These are phyloP conservation scores for Sogatella furcifera DNA, from an alignment of 1,140 invertebrate genomes.

Conservation along the genomic window DNA sequence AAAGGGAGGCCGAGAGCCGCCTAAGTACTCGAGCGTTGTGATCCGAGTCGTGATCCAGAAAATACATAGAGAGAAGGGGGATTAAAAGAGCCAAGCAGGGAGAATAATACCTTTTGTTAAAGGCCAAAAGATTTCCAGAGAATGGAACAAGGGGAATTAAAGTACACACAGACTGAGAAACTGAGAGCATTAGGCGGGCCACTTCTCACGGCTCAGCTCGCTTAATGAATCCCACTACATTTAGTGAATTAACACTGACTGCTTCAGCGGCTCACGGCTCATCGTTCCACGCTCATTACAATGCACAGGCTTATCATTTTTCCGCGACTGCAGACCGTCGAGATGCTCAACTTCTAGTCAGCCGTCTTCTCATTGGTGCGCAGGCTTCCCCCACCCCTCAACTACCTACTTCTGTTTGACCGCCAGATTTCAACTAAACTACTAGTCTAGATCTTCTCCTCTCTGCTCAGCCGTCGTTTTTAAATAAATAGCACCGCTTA, in stretches of 20 bases:
- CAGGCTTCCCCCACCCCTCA: too few relatives aligned
- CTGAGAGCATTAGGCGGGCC: neutral
- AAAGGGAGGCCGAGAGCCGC: constrained; percentile 9
- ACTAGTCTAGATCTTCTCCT: too few relatives aligned
- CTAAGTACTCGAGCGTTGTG: neutral
- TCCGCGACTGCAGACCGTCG: neutral
- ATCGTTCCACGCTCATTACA: neutral
- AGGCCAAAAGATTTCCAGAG: constrained; percentile 18
- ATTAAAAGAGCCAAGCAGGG: constrained; percentile 12
- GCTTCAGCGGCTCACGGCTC: neutral
- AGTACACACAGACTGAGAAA: constrained; percentile 7
- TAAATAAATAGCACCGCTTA: too few relatives aligned
- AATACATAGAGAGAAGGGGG: constrained; percentile 22
- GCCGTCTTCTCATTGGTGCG: too few relatives aligned
- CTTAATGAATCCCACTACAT: constrained; percentile 13
- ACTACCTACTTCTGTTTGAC: too few relatives aligned
- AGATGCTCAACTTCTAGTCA: too few relatives aligned
- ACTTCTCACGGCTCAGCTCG: constrained; percentile 1
- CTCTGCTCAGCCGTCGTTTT: too few relatives aligned
- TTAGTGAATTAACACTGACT: constrained; percentile 1
- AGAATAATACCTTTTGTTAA: constrained; percentile 24
- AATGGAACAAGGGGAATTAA: constrained; percentile 20
- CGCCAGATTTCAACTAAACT: too few relatives aligned
- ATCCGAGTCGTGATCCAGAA: constrained; percentile 19
- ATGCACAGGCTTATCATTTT: neutral